Evolutionary conservation across 2,888 invertebrate genomes (phyloP).

Genomic region (Clistopyga incitator): DNA sequence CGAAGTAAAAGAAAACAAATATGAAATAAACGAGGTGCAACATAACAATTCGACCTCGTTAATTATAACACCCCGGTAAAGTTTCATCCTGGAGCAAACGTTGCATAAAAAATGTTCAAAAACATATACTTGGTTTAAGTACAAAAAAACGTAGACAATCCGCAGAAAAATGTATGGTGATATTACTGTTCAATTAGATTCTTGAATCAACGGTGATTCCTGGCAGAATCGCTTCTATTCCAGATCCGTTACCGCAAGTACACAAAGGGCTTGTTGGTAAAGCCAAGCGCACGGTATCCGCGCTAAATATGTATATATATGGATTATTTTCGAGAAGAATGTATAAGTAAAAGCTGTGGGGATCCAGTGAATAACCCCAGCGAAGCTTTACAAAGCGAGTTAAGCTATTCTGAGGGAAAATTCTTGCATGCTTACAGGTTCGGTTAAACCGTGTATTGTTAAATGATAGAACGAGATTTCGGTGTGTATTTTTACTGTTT

Average conservation of each 20-base stretch:
- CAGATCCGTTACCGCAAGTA: background rate
- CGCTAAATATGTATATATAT: background rate
- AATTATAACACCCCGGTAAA: too few relatives aligned
- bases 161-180: background rate
- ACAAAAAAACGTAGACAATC: background rate
- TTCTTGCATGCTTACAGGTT: background rate
- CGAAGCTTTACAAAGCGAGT: background rate
- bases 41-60: too few relatives aligned
- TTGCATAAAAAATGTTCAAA: background rate
- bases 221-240: background rate
- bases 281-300: background rate
- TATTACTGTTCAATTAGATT: background rate
- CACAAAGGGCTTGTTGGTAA: slow-evolving; percentile 14
- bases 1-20: too few relatives aligned
- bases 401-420: background rate
- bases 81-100: too few relatives aligned
- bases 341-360: background rate
- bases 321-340: background rate
- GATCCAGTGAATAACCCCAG: background rate
- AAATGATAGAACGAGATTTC: background rate
- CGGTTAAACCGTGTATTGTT: background rate
- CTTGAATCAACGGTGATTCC: slow-evolving; percentile 1
- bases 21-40: too few relatives aligned
- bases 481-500: background rate
- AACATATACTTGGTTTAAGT: background rate